Evolutionary conservation across 2,797 vertebrate species (phyloP), one percentile per base, ranked within the genome.

Genomic region (Danio albolineatus): DNA sequence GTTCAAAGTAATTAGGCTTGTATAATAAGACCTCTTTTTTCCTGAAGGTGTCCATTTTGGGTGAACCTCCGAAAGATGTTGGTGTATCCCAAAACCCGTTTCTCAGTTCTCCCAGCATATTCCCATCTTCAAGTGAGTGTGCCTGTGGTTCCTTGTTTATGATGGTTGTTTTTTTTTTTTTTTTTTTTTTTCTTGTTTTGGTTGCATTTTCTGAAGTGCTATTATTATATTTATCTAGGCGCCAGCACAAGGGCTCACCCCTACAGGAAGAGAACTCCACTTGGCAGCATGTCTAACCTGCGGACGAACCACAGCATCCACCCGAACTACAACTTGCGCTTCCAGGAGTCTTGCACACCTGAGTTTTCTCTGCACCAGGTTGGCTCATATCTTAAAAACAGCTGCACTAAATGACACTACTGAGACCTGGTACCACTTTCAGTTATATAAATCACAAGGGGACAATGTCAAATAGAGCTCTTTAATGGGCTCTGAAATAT

Each of bases 51-150:
- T 96, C 96, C 0, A 90, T 97, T 69, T 89, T 97, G 2, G 95
- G 96, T 75, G 95, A 96, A 51, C 95, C 94, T 54, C 94, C 94
- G 13, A 96, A 96, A 90, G 96, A 97, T 61, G 89, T 89, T 64
- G 92, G 91, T 67, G 90, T 93, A 74, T 91, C 95, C 36, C 90
- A 94, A 76, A 94, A 94, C 76, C 91, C 92, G 1, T 97, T 95
- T 86, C 91, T 96, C 79, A 91, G 90, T 75, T 88, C 92, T 64
- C 93, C 92, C 62, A 93, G 89, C 85, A 90, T 90, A 54, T 94
- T 95, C 75, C 91, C 90, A 19, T 84, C 84, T 14, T 90, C 93
- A 87, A 93, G 94, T 94, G 73, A 87, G 86, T 3, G 6, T 9
- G 2, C 16, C 12, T 21, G 0, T 7, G 13, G 36, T 12, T 48